These are phyloP conservation scores for Timandra comae DNA, from an alignment of 2,888 invertebrate species.

Conservation along the genomic window DNA sequence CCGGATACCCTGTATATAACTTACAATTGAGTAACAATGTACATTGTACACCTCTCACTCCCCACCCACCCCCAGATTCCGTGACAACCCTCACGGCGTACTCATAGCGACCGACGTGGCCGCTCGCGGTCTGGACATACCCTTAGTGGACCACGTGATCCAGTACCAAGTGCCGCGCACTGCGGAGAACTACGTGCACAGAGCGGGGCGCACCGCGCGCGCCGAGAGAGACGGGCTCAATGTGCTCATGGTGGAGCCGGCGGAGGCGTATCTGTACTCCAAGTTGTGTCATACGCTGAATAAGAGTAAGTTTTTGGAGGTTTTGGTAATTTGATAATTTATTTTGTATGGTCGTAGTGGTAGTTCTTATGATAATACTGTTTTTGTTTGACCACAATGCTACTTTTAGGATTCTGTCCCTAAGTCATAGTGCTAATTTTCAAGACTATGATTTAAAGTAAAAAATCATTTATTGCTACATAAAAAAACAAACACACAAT, in stretches of 20 bases:
- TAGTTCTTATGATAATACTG: too few species aligned
- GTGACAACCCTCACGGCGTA: constrained; percentile 82
- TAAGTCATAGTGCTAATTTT: too few species aligned
- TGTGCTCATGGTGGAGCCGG: constrained; percentile 92
- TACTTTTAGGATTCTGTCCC: too few species aligned
- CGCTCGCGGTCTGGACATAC: constrained; percentile 97
- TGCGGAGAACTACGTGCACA: constrained; percentile 96
- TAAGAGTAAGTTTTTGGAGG: constrained; percentile 86
- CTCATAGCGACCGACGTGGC: constrained; percentile 98
- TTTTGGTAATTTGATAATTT: too few species aligned
- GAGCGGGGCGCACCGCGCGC: constrained; percentile 97
- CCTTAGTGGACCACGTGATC: constrained; percentile 93
- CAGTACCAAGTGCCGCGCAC: constrained; percentile 97
- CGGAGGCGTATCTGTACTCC: constrained; percentile 86
- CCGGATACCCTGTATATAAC: too few species aligned
- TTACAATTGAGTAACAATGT: too few species aligned
- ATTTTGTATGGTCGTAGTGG: too few species aligned
- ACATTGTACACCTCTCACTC: too few species aligned
- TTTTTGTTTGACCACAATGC: too few species aligned
- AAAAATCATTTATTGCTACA: too few species aligned
- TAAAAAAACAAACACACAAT: too few species aligned
- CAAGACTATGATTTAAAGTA: too few species aligned
- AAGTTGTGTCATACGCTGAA: constrained; percentile 90
- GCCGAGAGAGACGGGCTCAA: constrained; percentile 93
- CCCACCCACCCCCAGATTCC: constrained; percentile 71